Conservation (phyloP, 2,113 vertebrate genomes). For the Alces alces region DNA sequence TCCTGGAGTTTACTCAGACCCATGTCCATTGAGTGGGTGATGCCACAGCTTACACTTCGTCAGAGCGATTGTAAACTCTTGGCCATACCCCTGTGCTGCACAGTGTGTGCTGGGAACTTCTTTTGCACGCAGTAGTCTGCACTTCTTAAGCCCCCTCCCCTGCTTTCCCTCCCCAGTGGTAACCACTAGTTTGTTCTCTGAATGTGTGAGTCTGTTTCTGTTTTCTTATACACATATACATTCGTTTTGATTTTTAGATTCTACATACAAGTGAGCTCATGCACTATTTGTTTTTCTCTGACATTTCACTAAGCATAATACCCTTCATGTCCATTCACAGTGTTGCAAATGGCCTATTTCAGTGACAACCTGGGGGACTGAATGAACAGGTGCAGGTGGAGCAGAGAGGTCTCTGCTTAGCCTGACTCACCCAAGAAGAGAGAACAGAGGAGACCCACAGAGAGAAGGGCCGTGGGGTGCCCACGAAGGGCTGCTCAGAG, state of each 20-base stretch:
- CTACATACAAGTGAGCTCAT: neutral
- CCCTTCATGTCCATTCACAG: neutral
- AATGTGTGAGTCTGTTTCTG: neutral
- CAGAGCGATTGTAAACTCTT: neutral
- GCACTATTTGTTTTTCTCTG: neutral
- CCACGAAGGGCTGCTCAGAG: neutral
- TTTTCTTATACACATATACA: neutral
- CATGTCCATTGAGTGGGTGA: neutral
- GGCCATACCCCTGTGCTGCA: neutral
- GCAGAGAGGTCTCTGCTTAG: neutral
- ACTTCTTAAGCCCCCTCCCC: neutral
- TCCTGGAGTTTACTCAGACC: neutral
- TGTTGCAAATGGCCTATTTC: neutral
- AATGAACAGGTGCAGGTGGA: neutral
- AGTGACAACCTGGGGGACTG: neutral
- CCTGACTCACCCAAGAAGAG: neutral
- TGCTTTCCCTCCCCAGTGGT: neutral
- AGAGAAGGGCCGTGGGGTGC: too few relatives aligned
- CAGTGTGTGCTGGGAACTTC: neutral
- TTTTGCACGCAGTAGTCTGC: neutral
- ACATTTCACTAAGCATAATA: neutral
- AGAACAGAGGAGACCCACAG: too few relatives aligned
- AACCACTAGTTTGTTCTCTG: neutral
- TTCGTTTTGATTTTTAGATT: neutral
- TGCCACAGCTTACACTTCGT: neutral